Evolutionary conservation across 2,113 vertebrate species (phyloP).

Genomic region (Eptesicus fuscus): DNA sequence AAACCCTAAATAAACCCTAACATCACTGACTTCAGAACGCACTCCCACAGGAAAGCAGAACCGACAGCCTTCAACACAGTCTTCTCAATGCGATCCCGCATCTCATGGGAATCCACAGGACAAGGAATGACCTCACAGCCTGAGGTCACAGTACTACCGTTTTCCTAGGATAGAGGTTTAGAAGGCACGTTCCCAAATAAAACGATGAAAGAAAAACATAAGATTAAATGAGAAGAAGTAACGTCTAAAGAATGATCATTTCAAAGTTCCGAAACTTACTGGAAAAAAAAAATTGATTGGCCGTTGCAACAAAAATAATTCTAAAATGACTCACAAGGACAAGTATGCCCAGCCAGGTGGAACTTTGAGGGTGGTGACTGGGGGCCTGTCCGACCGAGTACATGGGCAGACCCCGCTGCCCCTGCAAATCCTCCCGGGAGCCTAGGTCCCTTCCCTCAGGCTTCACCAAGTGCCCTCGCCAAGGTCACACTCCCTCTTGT

Average conservation of each 20-base stretch:
- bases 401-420: not conserved
- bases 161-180: not conserved
- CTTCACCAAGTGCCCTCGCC: not conserved
- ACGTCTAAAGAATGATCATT: conserved; percentile 14
- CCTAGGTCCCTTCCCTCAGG: not conserved
- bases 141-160: conserved; percentile 6
- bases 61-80: not conserved
- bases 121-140: not conserved
- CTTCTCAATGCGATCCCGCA: not conserved
- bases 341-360: not conserved
- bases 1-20: not conserved
- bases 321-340: not conserved
- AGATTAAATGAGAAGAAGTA: conserved; percentile 18
- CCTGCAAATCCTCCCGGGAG: not conserved
- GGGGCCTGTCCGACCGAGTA: fast-evolving
- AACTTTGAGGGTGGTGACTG: not conserved
- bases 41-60: not conserved
- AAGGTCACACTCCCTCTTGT: not conserved
- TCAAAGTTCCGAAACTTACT: not conserved
- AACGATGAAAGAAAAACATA: not conserved
- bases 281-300: not conserved
- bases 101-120: not conserved
- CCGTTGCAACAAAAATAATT: not conserved
- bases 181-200: not conserved
- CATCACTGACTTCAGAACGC: not conserved